Evolutionary conservation across 2,797 vertebrate species (phyloP).

Genomic region (Harpagifer antarcticus): DNA sequence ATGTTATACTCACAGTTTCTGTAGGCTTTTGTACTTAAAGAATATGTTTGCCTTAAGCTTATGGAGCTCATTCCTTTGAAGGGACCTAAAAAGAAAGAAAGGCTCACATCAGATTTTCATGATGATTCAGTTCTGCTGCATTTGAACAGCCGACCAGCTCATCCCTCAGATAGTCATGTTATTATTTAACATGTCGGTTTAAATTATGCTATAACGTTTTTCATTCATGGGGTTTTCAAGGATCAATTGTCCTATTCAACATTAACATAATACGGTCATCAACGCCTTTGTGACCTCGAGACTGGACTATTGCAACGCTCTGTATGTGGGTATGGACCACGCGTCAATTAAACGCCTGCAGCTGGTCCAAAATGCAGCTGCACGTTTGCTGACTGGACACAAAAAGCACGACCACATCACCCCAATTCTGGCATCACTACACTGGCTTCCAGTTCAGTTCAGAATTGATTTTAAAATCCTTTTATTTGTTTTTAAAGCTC

Average conservation of each 20-base stretch:
- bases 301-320: too few species aligned
- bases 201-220: not conserved
- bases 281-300: too few species aligned
- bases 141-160: not conserved
- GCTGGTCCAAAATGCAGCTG: too few species aligned
- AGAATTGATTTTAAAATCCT: too few species aligned
- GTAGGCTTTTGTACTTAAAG: slow-evolving; percentile 88
- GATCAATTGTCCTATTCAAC: not conserved
- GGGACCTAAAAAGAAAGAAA: slow-evolving; percentile 85
- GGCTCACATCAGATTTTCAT: not conserved
- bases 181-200: not conserved
- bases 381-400: too few species aligned
- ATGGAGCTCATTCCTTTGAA: slow-evolving; percentile 89
- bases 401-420: too few species aligned
- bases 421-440: too few species aligned
- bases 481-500: too few species aligned
- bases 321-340: too few species aligned
- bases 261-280: slow-evolving; percentile 6
- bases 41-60: slow-evolving; percentile 90
- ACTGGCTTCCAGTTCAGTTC: too few species aligned
- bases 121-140: not conserved
- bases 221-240: not conserved
- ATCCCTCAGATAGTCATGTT: not conserved
- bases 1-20: slow-evolving; percentile 90
- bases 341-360: too few species aligned